Evolutionary conservation across 1,140 invertebrate genomes (phyloP), one percentile per base, ranked within the genome.

Genomic region (Lethrus apterus): DNA sequence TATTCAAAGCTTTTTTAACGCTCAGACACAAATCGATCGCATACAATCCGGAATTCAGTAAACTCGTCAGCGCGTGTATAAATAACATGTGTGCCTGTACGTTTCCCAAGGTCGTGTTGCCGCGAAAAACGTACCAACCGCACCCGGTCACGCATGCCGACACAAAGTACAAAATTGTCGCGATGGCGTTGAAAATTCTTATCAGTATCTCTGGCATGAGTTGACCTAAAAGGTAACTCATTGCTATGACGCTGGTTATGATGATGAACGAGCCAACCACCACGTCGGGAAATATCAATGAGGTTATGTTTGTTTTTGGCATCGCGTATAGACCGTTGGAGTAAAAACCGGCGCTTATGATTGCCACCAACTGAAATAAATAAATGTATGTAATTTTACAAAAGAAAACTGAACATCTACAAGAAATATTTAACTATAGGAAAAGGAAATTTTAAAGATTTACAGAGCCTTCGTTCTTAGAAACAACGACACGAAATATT

Each of bases 211-310:
- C 47, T 4, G 50, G 48, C 53, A 57, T 57, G 11, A 31, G 19
- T 21, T 51, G 38, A 5, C 52, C 56, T 4, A 57, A 30, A 3
- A 55, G 24, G 15, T 52, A 55, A 48, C 56, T 50, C 5, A 57
- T 24, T 15, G 48, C 35, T 3, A 55, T 53, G n/a, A 57, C 51
- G 21, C 44, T 46, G 23, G 50, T 55, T n/a, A 55, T 57, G 23
- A 57, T 57, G n/a, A 51, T 51, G 31, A 50, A 51, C 32, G 44
- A 43, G n/a, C 50, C 38, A 26, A 53, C 55, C 4, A 55, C 56
- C 10, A 57, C 38, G 33, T 57, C 51, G 2, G 52, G 56, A 46
- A 53, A 55, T 13, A 55, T 41, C 23, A 46, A 14, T 8, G 48
- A 30, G 9, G 29, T 26, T n/a, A 26, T 26, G 24, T n/a, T 7